phyloP scores from a whole-genome alignment of 2,888 invertebrate genomes.

The Opisthograptis luteolata region DNA sequence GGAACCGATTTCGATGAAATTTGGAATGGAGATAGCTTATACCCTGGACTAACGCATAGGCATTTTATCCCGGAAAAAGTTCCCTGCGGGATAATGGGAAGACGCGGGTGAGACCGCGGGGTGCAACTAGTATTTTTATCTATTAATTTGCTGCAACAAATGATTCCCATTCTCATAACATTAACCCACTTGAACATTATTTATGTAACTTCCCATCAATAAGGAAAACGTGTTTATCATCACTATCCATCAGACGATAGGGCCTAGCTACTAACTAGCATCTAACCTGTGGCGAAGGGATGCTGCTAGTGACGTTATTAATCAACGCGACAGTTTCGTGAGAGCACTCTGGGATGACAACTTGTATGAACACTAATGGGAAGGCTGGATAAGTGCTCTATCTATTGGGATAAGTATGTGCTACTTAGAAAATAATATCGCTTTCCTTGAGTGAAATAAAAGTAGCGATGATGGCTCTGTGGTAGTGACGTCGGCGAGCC shows the following conservation, averaged over 20 bases:
- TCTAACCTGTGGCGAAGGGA: conserved; percentile 15
- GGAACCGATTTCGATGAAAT: too few species aligned
- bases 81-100: too few species aligned
- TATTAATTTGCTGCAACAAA: too few species aligned
- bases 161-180: too few species aligned
- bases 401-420: conserved; percentile 6
- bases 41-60: too few species aligned
- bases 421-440: conserved; percentile 4
- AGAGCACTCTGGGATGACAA: conserved; percentile 21
- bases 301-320: conserved; percentile 21
- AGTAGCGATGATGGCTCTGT: too few species aligned
- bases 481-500: too few species aligned
- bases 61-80: too few species aligned
- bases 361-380: conserved; percentile 18
- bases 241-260: conserved; percentile 5
- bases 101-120: too few species aligned
- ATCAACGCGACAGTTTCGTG: conserved; percentile 21
- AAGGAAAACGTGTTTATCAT: conserved; percentile 3
- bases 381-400: conserved; percentile 10
- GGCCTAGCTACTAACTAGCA: not conserved
- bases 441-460: too few species aligned
- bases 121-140: too few species aligned
- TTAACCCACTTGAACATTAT: not conserved
- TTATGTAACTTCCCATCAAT: conserved; percentile 1
- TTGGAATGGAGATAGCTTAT: too few species aligned